Percentiles rank a stretch among this genome's conserved stretches.
Conservation (phyloP, 2,888 invertebrate species). For the Maniola hyperantus region DNA sequence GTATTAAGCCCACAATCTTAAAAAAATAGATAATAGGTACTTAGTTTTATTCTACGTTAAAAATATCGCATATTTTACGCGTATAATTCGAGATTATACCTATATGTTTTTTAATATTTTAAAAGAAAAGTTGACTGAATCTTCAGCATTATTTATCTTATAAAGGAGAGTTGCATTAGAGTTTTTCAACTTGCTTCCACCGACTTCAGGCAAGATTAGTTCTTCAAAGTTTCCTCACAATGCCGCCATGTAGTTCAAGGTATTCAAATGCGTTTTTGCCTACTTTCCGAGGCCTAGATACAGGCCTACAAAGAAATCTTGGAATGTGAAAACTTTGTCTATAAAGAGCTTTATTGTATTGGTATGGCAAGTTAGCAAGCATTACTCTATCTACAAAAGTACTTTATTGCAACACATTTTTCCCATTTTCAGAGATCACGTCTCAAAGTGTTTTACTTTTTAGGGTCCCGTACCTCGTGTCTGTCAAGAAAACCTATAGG, state of each 20-base stretch:
- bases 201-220: slow-evolving; percentile 27
- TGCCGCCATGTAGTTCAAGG: slow-evolving; percentile 29
- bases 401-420: background rate
- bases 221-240: slow-evolving; percentile 27
- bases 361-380: background rate
- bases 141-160: slow-evolving; percentile 24
- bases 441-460: background rate
- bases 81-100: no score
- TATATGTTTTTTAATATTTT: no score
- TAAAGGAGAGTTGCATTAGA: slow-evolving; percentile 17
- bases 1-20: no score
- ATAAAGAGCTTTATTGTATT: slow-evolving; percentile 13
- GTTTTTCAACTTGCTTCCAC: slow-evolving; percentile 22
- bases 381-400: background rate
- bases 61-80: no score
- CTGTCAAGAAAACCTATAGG: no score
- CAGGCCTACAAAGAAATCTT: slow-evolving; percentile 18
- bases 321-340: slow-evolving; percentile 26
- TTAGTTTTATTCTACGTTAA: no score
- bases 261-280: slow-evolving; percentile 28
- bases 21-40: no score
- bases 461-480: no score
- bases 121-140: slow-evolving; percentile 3
- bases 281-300: slow-evolving; percentile 25
- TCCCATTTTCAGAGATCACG: background rate